Base-by-base conservation (phyloP, 2,888 invertebrate genomes). In the Carterocephalus palaemon region DNA sequence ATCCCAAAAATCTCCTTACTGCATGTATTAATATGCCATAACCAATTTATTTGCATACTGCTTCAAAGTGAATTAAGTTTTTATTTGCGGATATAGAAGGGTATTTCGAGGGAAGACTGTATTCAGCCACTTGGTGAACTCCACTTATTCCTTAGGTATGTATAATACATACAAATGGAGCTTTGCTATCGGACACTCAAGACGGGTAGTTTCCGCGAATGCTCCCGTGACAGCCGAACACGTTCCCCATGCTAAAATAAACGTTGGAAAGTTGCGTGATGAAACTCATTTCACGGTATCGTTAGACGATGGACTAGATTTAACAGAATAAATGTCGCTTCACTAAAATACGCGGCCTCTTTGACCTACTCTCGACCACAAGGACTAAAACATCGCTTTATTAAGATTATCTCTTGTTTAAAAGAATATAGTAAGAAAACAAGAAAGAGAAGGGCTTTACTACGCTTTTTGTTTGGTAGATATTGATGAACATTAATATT, bases 241-340 rank as follows among this genome's bases (percentile, higher is more conserved):
- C 32, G 48, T 39, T 28, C 46, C 16, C 34, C 50, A 43, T 52
- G 51, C 54, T 54, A 51, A 53, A 56, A 60, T 56, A 60, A 46
- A 48, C 38, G 41, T 32, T 22, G 16, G 43, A 45, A 51, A 43
- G 53, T 62, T 56, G 63, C 64, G 62, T 66, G 62, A 38, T 41
- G 47, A 52, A 58, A 55, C 53, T 51, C 60, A 58, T 64, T 64
- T 56, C 43, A 56, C 48, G 48, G 47, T 49, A 46, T 39, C 48
- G 51, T 34, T 32, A 40, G 51, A 49, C 46, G 48, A 46, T 10
- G 36, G 37, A 49, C 52, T 52, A 54, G 52, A 56, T 56, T 59
- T 53, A 54, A 52, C 49, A 52, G 45, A 57, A 56, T 45, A 46
- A 42, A 47, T 45, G 47, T 45, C 38, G 48, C 55, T 59, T 57